phyloP scores from a whole-genome alignment of 2,888 invertebrate species.

The Kryphioiulus occultus region DNA sequence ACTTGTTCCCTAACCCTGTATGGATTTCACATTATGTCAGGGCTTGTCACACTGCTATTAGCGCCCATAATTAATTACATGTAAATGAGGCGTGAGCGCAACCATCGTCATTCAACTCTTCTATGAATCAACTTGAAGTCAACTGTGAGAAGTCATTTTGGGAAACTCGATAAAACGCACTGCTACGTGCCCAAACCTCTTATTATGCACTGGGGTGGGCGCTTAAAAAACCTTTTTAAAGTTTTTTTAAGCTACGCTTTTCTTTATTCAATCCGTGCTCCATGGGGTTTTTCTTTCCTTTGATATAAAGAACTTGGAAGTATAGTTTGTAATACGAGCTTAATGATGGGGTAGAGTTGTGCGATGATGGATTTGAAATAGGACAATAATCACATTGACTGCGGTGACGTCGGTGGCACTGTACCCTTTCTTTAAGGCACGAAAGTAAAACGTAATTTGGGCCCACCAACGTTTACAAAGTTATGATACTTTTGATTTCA shows the following conservation, averaged over 20 bases:
- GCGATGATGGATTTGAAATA: background rate
- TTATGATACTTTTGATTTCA: background rate
- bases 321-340: background rate
- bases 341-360: background rate
- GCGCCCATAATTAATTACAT: slow-evolving; percentile 48
- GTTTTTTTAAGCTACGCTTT: slow-evolving; percentile 2
- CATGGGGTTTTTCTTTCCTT: background rate
- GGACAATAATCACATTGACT: background rate
- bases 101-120: slow-evolving; percentile 46
- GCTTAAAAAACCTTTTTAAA: background rate
- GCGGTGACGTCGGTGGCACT: background rate
- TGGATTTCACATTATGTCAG: slow-evolving; percentile 50
- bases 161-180: slow-evolving; percentile 33
- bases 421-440: background rate
- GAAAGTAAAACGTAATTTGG: background rate
- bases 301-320: background rate
- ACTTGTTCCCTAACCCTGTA: slow-evolving; percentile 16
- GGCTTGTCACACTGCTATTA: slow-evolving; percentile 48
- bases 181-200: background rate
- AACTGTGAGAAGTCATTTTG: slow-evolving; percentile 41
- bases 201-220: slow-evolving; percentile 26
- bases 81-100: slow-evolving; percentile 49
- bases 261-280: background rate
- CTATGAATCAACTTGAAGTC: slow-evolving; percentile 43
- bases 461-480: background rate